Evolutionary conservation across 2,888 invertebrate species (phyloP).

Genomic region (Sussaba pulchella): DNA sequence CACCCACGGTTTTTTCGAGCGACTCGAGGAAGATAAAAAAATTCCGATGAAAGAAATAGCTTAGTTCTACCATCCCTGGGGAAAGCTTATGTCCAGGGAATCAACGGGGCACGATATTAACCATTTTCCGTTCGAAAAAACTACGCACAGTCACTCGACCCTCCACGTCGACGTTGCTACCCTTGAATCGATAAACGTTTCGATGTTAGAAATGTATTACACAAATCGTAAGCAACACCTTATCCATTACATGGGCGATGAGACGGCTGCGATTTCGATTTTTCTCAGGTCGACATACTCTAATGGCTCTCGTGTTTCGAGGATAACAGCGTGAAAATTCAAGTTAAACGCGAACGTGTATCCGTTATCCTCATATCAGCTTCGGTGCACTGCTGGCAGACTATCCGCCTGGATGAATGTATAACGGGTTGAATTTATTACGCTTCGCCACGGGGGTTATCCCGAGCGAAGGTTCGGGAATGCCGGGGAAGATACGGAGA

Average conservation of each 20-base stretch:
- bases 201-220: no score
- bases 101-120: no score
- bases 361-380: slow-evolving; percentile 53
- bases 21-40: slow-evolving; percentile 23
- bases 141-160: background rate
- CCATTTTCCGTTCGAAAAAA: background rate
- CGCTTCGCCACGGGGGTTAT: slow-evolving; percentile 49
- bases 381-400: slow-evolving; percentile 26
- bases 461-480: slow-evolving; percentile 17
- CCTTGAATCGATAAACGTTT: background rate
- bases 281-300: background rate
- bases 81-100: background rate
- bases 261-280: background rate
- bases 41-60: background rate
- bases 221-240: no score
- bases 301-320: background rate
- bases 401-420: slow-evolving; percentile 54
- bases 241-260: no score
- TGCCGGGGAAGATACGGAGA: slow-evolving; percentile 43
- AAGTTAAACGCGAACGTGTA: slow-evolving; percentile 36
- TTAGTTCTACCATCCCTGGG: background rate
- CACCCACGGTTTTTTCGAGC: slow-evolving; percentile 17
- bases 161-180: background rate
- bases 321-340: slow-evolving; percentile 44
- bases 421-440: slow-evolving; percentile 61